Conservation (phyloP, 2,113 vertebrate species). For the Columba livia region DNA sequence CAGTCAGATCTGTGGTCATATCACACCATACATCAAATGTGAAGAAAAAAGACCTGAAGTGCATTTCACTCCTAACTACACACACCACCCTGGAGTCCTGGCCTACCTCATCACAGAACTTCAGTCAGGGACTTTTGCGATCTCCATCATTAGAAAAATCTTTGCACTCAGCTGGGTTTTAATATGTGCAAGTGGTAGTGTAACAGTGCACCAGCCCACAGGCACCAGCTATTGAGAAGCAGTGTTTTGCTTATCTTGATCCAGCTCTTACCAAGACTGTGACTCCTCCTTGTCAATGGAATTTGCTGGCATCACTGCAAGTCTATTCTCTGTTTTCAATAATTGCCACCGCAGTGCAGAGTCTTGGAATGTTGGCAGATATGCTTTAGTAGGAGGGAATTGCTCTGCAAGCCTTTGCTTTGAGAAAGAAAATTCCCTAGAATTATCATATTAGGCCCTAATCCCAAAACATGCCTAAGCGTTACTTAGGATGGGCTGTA, state of each 20-base stretch:
- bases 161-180: neutral
- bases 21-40: neutral
- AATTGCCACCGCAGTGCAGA: neutral
- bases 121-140: neutral
- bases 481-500: neutral
- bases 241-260: neutral
- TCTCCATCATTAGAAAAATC: neutral
- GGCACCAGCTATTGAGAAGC: neutral
- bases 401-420: neutral
- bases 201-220: neutral
- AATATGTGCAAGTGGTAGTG: neutral
- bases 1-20: neutral
- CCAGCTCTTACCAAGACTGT: neutral
- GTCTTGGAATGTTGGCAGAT: neutral
- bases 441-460: neutral
- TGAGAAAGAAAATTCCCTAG: constrained; percentile 4
- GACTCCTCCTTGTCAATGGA: neutral
- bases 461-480: constrained; percentile 18
- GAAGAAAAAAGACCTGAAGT: neutral
- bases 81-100: neutral
- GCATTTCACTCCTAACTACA: neutral
- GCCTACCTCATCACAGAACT: neutral
- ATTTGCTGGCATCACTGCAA: constrained; percentile 11
- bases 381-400: neutral
- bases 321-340: neutral